These are phyloP conservation scores for Resseliella maxima DNA, from an alignment of 2,888 invertebrate species.

Conservation along the genomic window DNA sequence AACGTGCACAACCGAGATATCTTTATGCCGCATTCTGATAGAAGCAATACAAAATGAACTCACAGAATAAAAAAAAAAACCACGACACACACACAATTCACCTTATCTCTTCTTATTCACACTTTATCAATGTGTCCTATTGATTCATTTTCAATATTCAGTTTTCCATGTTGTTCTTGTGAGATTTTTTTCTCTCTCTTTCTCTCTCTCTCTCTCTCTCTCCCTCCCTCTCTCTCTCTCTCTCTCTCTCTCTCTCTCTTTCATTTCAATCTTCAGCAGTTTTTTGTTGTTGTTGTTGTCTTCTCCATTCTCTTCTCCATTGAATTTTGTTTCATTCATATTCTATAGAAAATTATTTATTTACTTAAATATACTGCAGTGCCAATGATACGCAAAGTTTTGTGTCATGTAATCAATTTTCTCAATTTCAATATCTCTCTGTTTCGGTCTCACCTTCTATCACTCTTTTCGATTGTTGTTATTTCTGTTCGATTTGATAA, in stretches of 20 bases:
- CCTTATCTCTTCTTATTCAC: slow-evolving; percentile 23
- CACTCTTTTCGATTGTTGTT: background rate
- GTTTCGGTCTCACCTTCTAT: background rate
- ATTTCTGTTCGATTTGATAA: background rate
- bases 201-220: background rate
- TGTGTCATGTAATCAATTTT: slow-evolving; percentile 14
- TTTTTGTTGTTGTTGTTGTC: too few relatives aligned
- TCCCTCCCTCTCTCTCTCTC: too few relatives aligned
- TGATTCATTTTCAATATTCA: background rate
- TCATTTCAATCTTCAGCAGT: background rate
- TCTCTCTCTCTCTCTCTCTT: too few relatives aligned
- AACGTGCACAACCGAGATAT: background rate
- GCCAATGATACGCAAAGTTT: background rate
- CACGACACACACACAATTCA: background rate
- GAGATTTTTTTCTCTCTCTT: background rate
- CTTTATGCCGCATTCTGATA: background rate
- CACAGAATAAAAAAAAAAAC: too few relatives aligned
- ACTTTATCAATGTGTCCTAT: slow-evolving; percentile 24
- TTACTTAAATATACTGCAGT: background rate
- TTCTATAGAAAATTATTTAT: slow-evolving; percentile 16
- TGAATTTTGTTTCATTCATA: background rate
- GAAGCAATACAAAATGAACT: background rate
- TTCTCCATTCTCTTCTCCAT: too few relatives aligned
- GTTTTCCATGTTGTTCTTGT: background rate
- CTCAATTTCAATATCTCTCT: background rate